These are phyloP conservation scores for Sympetrum striolatum DNA, from an alignment of 2,888 invertebrate species.

Conservation along the genomic window DNA sequence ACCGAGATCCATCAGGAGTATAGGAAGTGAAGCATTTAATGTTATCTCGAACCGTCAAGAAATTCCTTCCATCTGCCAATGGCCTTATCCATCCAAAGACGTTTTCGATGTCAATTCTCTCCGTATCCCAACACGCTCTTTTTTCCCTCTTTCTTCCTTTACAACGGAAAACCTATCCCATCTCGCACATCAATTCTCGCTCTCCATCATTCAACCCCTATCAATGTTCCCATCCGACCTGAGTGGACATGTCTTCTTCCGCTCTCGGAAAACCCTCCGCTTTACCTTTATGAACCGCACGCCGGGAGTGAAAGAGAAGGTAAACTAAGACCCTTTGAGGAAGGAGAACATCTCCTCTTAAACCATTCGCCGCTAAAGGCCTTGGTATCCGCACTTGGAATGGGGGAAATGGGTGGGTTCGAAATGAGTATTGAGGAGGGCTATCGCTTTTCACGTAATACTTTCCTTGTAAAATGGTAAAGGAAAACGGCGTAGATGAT, in stretches of 20 bases:
- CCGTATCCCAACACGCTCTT: background rate
- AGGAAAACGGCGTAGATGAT: too few species aligned
- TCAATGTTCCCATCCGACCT: conserved; percentile 9
- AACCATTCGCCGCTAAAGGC: background rate
- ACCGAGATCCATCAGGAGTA: background rate
- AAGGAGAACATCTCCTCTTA: background rate
- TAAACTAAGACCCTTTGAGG: background rate
- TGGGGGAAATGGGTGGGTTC: background rate
- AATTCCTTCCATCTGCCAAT: conserved; percentile 26
- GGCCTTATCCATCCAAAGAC: conserved; percentile 14
- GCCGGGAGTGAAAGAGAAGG: background rate
- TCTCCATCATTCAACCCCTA: background rate
- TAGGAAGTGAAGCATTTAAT: conserved; percentile 19
- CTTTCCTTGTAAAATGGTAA: too few species aligned
- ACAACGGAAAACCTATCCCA: background rate
- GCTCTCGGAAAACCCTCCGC: background rate
- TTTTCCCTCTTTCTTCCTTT: background rate
- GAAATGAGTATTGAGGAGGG: background rate
- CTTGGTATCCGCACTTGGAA: background rate
- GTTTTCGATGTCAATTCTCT: conserved; percentile 14
- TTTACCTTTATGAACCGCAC: background rate
- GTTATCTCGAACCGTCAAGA: background rate
- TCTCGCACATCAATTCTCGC: background rate
- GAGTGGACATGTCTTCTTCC: conserved; percentile 22
- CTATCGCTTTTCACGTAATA: background rate